phyloP scores from a whole-genome alignment of 2,797 vertebrate species.

The Limosa lapponica region DNA sequence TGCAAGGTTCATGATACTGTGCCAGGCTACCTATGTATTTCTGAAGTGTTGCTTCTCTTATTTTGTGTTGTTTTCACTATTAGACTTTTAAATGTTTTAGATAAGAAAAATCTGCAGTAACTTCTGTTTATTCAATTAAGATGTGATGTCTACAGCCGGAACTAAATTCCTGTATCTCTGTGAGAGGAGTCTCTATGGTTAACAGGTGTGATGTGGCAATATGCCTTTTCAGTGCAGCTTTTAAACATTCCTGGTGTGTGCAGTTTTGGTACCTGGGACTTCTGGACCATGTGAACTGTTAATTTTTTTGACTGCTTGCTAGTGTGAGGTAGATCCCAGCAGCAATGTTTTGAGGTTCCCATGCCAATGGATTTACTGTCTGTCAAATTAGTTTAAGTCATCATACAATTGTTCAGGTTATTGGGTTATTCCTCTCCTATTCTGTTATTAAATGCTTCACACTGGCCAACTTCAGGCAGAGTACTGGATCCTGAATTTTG shows the following conservation, averaged over 20 bases:
- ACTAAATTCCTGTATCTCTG: neutral
- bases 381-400: neutral
- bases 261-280: neutral
- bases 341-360: neutral
- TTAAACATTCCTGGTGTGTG: neutral
- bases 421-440: neutral
- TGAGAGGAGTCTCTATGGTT: neutral
- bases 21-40: neutral
- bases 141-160: neutral
- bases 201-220: neutral
- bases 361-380: neutral
- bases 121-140: neutral
- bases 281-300: neutral
- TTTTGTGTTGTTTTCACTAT: neutral
- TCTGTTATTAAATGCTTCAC: neutral
- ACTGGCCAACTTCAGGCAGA: fast-evolving
- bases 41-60: neutral
- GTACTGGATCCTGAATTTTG: neutral
- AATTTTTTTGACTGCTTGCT: neutral
- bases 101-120: neutral
- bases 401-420: neutral
- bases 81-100: neutral
- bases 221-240: neutral
- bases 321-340: neutral
- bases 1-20: neutral